Evolutionary conservation across 2,113 vertebrate genomes (phyloP).

Genomic region (Rousettus leschenaultii): DNA sequence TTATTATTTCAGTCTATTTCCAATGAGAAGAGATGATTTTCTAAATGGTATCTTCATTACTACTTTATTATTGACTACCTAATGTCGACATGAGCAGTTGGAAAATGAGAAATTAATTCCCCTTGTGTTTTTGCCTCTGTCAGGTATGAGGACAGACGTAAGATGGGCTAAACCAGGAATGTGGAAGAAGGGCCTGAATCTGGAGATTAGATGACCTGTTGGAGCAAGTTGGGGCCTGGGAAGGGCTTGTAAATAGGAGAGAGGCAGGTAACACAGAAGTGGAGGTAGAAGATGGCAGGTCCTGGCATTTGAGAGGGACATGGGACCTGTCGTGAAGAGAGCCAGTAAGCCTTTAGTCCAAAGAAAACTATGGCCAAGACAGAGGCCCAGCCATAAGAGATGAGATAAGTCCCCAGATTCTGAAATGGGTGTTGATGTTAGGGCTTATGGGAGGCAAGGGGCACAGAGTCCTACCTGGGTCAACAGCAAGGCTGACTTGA

Average conservation of each 20-base stretch:
- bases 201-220: neutral
- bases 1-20: neutral
- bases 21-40: neutral
- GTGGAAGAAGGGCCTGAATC: neutral
- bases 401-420: neutral
- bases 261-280: neutral
- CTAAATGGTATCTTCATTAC: neutral
- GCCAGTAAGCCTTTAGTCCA: neutral
- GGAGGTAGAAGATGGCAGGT: neutral
- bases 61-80: neutral
- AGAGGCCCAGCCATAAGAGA: neutral
- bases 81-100: neutral
- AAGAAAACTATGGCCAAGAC: neutral
- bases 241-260: neutral
- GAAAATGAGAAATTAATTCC: constrained; percentile 7
- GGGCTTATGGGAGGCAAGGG: neutral
- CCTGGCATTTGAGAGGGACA: neutral
- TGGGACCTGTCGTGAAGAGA: neutral
- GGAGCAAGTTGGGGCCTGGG: neutral
- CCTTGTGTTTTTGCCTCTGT: neutral
- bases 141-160: neutral
- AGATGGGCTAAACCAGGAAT: neutral
- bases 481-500: neutral
- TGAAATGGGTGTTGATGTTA: neutral
- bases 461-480: neutral